Percentiles rank a stretch among this genome's conserved stretches.
These are phyloP conservation scores for Drosophila anceps DNA, from an alignment of 2,888 invertebrate genomes.

Conservation along the genomic window DNA sequence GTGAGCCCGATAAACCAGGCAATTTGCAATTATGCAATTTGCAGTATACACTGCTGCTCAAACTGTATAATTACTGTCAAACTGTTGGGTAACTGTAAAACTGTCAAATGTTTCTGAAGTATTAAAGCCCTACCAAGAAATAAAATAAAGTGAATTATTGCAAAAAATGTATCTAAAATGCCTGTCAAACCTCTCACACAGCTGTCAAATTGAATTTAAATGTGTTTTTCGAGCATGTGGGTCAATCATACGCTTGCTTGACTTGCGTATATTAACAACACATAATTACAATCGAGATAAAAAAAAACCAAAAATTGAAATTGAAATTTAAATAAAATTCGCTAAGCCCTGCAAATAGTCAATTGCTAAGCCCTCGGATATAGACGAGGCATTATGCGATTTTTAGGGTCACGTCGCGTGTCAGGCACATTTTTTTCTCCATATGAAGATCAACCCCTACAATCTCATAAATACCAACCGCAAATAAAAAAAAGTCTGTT, in stretches of 20 bases:
- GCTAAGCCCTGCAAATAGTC: conserved; percentile 39
- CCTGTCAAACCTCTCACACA: neutral
- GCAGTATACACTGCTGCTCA: neutral
- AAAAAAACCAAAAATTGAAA: neutral
- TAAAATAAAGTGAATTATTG: neutral
- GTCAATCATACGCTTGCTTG: conserved; percentile 75
- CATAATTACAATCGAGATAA: conserved; percentile 43
- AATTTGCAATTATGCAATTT: too few relatives aligned
- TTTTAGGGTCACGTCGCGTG: conserved; percentile 72
- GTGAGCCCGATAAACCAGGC: too few relatives aligned
- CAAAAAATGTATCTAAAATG: neutral
- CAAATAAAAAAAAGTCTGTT: conserved; percentile 62
- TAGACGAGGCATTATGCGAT: conserved; percentile 54
- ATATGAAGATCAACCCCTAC: conserved; percentile 48
- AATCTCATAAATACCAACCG: conserved; percentile 58
- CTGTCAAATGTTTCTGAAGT: neutral
- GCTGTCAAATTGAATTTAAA: neutral
- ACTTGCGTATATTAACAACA: conserved; percentile 60
- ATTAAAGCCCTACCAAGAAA: neutral
- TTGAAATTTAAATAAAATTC: conserved; percentile 54
- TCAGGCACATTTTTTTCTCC: conserved; percentile 59
- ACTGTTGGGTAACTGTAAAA: neutral
- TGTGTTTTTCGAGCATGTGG: conserved; percentile 13
- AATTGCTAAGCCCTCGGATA: conserved; percentile 43
- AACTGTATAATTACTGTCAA: conserved; percentile 1